Evolutionary conservation across 2,113 vertebrate species (phyloP).

Genomic region (Caranx ignobilis): DNA sequence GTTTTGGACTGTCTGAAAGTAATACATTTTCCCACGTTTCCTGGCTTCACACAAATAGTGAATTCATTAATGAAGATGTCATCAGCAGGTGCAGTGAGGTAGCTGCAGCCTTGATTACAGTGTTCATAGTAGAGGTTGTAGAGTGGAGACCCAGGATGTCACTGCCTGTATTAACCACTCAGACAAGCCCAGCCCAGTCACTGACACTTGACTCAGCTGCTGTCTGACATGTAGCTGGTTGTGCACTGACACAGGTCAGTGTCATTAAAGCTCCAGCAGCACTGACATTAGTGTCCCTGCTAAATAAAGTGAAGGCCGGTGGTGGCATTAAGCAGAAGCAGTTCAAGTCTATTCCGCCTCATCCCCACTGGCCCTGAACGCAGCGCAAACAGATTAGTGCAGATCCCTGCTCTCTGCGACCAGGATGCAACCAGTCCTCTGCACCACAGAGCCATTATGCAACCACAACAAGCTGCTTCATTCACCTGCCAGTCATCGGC

Average conservation of each 20-base stretch:
- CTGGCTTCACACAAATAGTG: neutral
- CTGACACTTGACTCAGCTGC: neutral
- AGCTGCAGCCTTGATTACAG: too few relatives aligned
- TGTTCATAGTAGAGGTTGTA: neutral
- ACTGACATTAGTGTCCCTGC: constrained; percentile 17
- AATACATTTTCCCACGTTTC: neutral
- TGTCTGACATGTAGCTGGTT: neutral
- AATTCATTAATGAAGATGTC: neutral
- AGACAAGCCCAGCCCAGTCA: neutral
- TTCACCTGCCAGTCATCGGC: constrained; percentile 52
- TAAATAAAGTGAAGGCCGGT: constrained; percentile 26
- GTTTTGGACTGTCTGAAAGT: too few relatives aligned
- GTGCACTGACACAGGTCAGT: neutral
- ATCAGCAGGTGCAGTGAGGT: neutral
- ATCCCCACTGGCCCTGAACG: constrained; percentile 43
- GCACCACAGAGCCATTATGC: constrained; percentile 53
- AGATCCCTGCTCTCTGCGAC: constrained; percentile 39
- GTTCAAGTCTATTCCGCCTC: constrained; percentile 23
- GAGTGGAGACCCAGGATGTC: neutral
- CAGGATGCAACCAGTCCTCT: constrained; percentile 13
- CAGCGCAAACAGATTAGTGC: constrained; percentile 59
- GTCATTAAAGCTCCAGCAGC: neutral
- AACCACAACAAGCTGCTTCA: constrained; percentile 51
- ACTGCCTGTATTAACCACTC: neutral
- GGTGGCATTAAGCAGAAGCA: constrained; percentile 16